phyloP scores from a whole-genome alignment of 2,797 vertebrate genomes.

The Craterocephalus amniculus region DNA sequence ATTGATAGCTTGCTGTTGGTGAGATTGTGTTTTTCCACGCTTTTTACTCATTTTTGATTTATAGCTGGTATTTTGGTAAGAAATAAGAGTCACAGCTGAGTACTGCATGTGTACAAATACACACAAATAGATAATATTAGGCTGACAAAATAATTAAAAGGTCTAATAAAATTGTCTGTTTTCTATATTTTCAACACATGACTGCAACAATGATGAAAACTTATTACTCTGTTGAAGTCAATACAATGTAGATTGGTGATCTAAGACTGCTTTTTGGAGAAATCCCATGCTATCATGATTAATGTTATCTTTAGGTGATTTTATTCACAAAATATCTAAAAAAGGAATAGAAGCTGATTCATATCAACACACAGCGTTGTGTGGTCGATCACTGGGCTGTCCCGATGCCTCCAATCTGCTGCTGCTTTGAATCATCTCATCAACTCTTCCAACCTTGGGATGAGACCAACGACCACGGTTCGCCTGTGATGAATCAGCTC shows the following conservation, averaged over 20 bases:
- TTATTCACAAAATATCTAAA: background rate
- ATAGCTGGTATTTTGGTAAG: background rate
- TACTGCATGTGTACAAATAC: background rate
- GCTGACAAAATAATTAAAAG: background rate
- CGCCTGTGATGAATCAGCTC: constrained; percentile 38
- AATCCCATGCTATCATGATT: background rate
- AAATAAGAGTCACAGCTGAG: background rate
- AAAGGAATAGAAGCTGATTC: background rate
- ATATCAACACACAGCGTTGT: constrained; percentile 14
- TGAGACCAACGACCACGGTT: background rate
- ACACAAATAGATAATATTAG: background rate
- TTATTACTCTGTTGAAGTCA: too few relatives aligned
- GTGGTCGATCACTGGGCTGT: constrained; percentile 9
- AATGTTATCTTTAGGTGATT: background rate
- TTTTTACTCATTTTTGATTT: background rate
- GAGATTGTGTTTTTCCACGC: background rate
- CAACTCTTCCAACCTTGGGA: constrained; percentile 5
- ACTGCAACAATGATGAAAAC: too few relatives aligned
- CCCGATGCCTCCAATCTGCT: constrained; percentile 22
- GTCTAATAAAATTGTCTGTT: background rate
- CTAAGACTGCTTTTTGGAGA: background rate
- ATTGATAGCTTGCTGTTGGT: too few relatives aligned
- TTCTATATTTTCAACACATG: background rate
- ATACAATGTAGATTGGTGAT: too few relatives aligned
- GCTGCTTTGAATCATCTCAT: constrained; percentile 34